Evolutionary conservation across 2,888 invertebrate genomes (phyloP), one percentile per base, ranked within the genome.

Genomic region (Gerris lacustris): DNA sequence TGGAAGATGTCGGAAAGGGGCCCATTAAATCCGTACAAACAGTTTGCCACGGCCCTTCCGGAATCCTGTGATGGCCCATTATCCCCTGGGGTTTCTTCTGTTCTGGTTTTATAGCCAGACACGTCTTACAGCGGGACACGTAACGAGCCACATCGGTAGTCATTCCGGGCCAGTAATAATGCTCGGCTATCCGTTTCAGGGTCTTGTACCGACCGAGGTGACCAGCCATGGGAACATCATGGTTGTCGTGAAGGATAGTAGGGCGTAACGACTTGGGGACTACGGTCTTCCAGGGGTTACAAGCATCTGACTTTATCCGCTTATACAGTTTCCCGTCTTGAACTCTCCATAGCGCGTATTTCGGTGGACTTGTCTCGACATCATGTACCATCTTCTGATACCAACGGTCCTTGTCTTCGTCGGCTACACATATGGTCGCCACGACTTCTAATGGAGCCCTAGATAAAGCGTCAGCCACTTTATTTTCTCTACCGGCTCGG

Each of bases 321-420:
- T 73, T 69, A n/a, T 44, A 69, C 31, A 73, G n/a, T 6, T 15
- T 11, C 15, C 72, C 45, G 6, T 63, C 68, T 43, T 68, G 44
- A 5, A 71, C n/a, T 17, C 45, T 71, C 68, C 68, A 71, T n/a
- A 47, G 18, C 31, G 71, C 69, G 55, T 73, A 69, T 6, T 47
- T 31, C 31, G 62, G 64, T 1, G 73, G 72, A 9, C 18, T 62
- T 4, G 47, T 68, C 5, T 6, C 7, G 0, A 74, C 72, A 15
- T 67, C 17, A 0, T 71, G 67, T 4, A 69, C 9, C 68, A 71
- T 71, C 1, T 69, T 70, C 1, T 55, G 62, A 62, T 74, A 74
- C 74, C 74, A 74, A 1, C 15, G 44, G n/a, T 70, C 73, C n/a
- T 47, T 11, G 17, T 47, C 67, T n/a, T 69, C 69, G 5, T 64